Evolutionary conservation across 2,888 invertebrate genomes (phyloP), one percentile per base, ranked within the genome.

Genomic region (Hedychridium roseum): DNA sequence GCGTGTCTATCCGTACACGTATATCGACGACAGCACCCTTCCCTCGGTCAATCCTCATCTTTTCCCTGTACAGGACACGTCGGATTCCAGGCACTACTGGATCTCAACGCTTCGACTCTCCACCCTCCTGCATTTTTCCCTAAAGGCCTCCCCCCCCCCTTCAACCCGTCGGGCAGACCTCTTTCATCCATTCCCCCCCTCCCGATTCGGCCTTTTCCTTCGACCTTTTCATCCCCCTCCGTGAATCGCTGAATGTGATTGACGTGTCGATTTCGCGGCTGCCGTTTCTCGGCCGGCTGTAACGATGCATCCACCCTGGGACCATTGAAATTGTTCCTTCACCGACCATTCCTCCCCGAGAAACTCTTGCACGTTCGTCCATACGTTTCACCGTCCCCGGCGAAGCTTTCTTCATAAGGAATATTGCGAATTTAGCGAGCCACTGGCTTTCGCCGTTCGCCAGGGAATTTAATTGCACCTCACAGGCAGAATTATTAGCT

Each of bases 21-120:
- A n/a, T n/a, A n/a, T n/a, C n/a, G n/a, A 45, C 28, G 12, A 35
- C 20, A 20, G 27, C 31, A 16, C 15, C 34, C 21, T 37, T n/a
- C n/a, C 43, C 20, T 18, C 43, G 61, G 61, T 57, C 64, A 54
- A 60, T 62, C 53, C 54, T 55, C 60, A 55, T 62, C 55, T 58
- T 54, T 54, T 53, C 54, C 43, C 54, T 46, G 30, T 43, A 16
- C 40, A 21, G 26, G 32, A 46, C 40, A 54, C 39, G 32, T 16
- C 32, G 48, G 31, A 53, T 50, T 44, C n/a, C n/a, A n/a, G n/a
- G n/a, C n/a, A n/a, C n/a, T n/a, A n/a, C n/a, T n/a, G n/a, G n/a
- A n/a, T 55, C 44, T 38, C 45, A 38, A 52, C 50, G 46, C 30
- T 11, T 18, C 20, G n/a, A n/a, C n/a, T n/a, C 37, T 43, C 32